Percentiles rank a stretch among this genome's conserved stretches.
Evolutionary conservation across 2,888 invertebrate species (phyloP).

Genomic region (Ormyrus nitidulus): DNA sequence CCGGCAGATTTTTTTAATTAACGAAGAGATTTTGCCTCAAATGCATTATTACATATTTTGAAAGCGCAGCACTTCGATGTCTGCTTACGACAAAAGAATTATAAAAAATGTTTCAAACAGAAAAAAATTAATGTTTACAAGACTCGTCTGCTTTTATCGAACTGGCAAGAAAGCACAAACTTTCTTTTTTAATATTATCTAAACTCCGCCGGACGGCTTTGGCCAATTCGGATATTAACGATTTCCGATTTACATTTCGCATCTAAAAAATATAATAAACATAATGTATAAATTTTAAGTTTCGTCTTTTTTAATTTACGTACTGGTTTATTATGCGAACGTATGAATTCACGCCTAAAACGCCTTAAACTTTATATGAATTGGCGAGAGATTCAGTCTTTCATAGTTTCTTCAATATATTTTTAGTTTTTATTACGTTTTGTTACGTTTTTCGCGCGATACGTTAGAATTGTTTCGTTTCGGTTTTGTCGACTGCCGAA

Average conservation of each 20-base stretch:
- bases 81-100: too few species aligned
- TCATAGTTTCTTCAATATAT: conserved; percentile 54
- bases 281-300: conserved; percentile 64
- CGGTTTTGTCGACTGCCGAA: conserved; percentile 63
- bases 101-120: conserved; percentile 15
- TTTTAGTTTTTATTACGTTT: conserved; percentile 54
- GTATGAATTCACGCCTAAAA: conserved; percentile 61
- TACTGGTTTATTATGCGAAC: conserved; percentile 60
- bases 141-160: conserved; percentile 3
- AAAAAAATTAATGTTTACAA: conserved; percentile 21
- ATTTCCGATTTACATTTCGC: conserved; percentile 36
- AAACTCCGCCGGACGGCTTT: conserved; percentile 58
- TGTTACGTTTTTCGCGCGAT: conserved; percentile 52
- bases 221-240: conserved; percentile 48
- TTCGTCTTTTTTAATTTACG: conserved; percentile 59
- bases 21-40: too few species aligned
- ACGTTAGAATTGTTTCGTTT: conserved; percentile 65
- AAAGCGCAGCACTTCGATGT: too few species aligned
- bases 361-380: conserved; percentile 63
- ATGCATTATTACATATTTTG: too few species aligned
- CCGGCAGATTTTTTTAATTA: too few species aligned
- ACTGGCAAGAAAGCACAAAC: conserved; percentile 4
- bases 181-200: conserved; percentile 4
- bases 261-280: conserved; percentile 59
- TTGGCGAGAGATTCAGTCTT: conserved; percentile 73